Evolutionary conservation across 1,140 invertebrate species (phyloP).

Genomic region (Plectus sambesii): DNA sequence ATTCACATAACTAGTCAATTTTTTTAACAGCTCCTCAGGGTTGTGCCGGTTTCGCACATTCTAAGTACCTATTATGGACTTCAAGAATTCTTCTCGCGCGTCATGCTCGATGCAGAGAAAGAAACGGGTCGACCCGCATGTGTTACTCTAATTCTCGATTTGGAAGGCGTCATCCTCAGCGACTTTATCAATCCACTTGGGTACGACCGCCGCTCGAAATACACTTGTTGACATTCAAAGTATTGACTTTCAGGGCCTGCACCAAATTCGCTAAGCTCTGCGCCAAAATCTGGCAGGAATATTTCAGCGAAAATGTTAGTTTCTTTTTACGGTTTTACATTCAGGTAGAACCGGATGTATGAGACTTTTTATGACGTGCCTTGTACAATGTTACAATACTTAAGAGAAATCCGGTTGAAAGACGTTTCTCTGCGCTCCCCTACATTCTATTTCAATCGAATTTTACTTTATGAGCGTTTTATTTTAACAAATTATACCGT

Average conservation of each 20-base stretch:
- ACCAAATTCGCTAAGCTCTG: conserved; percentile 21
- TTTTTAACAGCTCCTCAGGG: conserved; percentile 20
- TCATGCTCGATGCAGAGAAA: conserved; percentile 16
- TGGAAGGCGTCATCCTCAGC: conserved; percentile 22
- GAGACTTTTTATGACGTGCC: too few species aligned
- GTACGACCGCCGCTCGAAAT: too few species aligned
- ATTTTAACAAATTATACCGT: too few species aligned
- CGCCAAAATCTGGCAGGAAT: conserved; percentile 23
- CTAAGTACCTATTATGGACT: conserved; percentile 23
- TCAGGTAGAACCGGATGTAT: too few species aligned
- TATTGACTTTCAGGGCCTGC: conserved; percentile 15
- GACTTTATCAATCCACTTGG: conserved; percentile 28
- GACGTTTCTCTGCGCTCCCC: too few species aligned
- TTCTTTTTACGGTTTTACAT: too few species aligned
- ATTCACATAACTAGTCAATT: too few species aligned
- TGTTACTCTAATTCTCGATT: conserved; percentile 22
- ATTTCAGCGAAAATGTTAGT: conserved; percentile 25
- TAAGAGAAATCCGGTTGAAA: too few species aligned
- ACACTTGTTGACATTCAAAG: too few species aligned
- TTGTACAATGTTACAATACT: too few species aligned
- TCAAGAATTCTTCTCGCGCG: conserved; percentile 20
- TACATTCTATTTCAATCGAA: too few species aligned
- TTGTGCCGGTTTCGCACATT: conserved; percentile 20
- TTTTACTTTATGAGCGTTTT: too few species aligned
- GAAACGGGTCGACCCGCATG: conserved; percentile 17